Evolutionary conservation across 2,113 vertebrate genomes (phyloP).

Genomic region (Gymnocephalus cernua): DNA sequence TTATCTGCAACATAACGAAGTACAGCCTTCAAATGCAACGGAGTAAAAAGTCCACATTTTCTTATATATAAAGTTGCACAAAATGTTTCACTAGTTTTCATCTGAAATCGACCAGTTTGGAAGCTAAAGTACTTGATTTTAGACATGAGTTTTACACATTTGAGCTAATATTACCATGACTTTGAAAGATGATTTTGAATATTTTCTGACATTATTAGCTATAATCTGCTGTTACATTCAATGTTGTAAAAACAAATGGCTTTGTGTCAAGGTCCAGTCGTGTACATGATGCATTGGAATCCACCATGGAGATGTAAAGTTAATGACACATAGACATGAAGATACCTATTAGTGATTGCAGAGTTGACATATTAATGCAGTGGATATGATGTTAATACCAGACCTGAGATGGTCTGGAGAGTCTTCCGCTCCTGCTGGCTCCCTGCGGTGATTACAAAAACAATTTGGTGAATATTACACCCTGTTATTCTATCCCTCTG

Average conservation of each 20-base stretch:
- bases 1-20: not conserved
- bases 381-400: slow-evolving; percentile 70
- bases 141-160: not conserved
- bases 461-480: slow-evolving; percentile 78
- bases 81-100: not conserved
- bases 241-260: slow-evolving; percentile 11
- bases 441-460: slow-evolving; percentile 80
- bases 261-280: slow-evolving; percentile 28
- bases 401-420: slow-evolving; percentile 60
- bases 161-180: not conserved
- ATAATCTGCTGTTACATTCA: not conserved
- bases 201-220: not conserved
- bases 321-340: slow-evolving; percentile 43
- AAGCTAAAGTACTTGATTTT: not conserved
- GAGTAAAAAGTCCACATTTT: not conserved
- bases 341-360: slow-evolving; percentile 51
- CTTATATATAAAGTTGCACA: not conserved
- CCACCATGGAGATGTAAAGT: slow-evolving; percentile 33
- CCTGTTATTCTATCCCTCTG: slow-evolving; percentile 78
- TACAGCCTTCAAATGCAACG: not conserved
- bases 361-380: slow-evolving; percentile 69
- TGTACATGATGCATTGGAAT: slow-evolving; percentile 12
- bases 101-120: not conserved
- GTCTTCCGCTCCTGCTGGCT: slow-evolving; percentile 65
- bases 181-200: not conserved